Evolutionary conservation across 2,888 invertebrate species (phyloP).

Genomic region (Cosmorhoe ocellata): DNA sequence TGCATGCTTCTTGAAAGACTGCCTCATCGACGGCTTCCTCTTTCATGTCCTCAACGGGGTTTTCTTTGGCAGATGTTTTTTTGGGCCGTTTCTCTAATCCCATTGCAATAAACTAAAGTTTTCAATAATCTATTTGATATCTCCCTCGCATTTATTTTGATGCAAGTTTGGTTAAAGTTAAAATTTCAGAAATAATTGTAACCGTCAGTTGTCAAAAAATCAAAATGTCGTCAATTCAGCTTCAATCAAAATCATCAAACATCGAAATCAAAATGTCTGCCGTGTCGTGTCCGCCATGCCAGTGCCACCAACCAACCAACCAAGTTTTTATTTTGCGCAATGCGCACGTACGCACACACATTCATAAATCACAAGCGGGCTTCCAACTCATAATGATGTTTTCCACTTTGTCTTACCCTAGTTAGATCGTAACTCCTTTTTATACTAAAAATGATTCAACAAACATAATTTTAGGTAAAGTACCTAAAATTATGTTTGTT

Average conservation of each 20-base stretch:
- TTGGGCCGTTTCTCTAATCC: conserved; percentile 38
- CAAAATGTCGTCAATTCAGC: conserved; percentile 36
- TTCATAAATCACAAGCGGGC: too few species aligned
- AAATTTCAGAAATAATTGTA: conserved; percentile 30
- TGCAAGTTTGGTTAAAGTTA: conserved; percentile 15
- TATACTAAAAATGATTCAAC: too few species aligned
- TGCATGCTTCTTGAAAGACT: conserved; percentile 28
- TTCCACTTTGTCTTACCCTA: too few species aligned
- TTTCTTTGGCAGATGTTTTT: conserved; percentile 20
- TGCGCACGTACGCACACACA: too few species aligned
- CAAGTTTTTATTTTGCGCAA: too few species aligned
- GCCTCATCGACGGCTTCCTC: conserved; percentile 41
- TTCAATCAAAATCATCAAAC: conserved; percentile 36
- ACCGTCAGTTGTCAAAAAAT: conserved; percentile 38
- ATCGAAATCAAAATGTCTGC: conserved; percentile 22
- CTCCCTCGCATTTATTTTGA: conserved; percentile 37
- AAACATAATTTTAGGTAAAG: too few species aligned
- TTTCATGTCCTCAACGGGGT: conserved; percentile 34
- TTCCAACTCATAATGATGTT: too few species aligned
- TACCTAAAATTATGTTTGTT: too few species aligned
- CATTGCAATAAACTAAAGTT: conserved; percentile 27
- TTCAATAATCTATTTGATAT: conserved; percentile 32
- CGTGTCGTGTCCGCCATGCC: neutral
- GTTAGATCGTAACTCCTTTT: too few species aligned
- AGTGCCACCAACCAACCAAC: neutral